Percentiles rank a stretch among this genome's conserved stretches.
phyloP scores from a whole-genome alignment of 2,888 invertebrate species.

The Brachynemurus nebulosus region DNA sequence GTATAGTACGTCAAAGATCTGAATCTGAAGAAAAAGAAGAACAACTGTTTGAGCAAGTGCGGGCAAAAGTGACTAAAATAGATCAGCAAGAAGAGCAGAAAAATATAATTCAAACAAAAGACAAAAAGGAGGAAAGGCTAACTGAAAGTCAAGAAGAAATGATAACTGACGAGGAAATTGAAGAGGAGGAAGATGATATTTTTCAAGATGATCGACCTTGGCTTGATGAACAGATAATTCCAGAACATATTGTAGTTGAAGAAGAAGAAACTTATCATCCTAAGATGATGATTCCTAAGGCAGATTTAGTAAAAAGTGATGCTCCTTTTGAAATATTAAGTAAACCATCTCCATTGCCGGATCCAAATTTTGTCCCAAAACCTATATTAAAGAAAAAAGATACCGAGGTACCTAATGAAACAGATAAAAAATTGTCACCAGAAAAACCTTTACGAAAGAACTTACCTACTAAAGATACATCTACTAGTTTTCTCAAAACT shows the following conservation, averaged over 20 bases:
- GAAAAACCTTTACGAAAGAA: constrained; percentile 15
- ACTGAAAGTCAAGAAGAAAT: constrained; percentile 13
- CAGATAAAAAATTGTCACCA: constrained; percentile 15
- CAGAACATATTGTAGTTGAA: constrained; percentile 25
- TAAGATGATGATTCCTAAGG: constrained; percentile 35
- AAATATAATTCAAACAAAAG: constrained; percentile 26
- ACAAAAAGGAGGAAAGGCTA: constrained; percentile 36
- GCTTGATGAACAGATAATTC: constrained; percentile 13
- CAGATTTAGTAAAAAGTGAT: constrained; percentile 29
- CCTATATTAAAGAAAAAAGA: constrained; percentile 59
- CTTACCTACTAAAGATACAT: neutral
- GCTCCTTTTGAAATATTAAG: constrained; percentile 43
- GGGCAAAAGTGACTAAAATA: constrained; percentile 29
- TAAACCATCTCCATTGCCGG: constrained; percentile 47
- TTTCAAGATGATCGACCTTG: constrained; percentile 18
- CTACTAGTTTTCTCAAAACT: constrained; percentile 3
- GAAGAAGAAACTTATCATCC: constrained; percentile 59
- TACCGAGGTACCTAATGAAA: constrained; percentile 21
- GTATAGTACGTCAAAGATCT: constrained; percentile 24
- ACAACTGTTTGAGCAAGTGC: constrained; percentile 25
- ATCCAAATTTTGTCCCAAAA: constrained; percentile 61
- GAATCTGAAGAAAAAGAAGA: constrained; percentile 29
- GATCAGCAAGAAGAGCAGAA: constrained; percentile 26
- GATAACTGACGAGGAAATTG: constrained; percentile 20
- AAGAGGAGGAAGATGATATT: constrained; percentile 27